Percentiles rank a stretch among this genome's conserved stretches.
These are phyloP conservation scores for Lochmaea crataegi DNA, from an alignment of 2,888 invertebrate species.

Conservation along the genomic window DNA sequence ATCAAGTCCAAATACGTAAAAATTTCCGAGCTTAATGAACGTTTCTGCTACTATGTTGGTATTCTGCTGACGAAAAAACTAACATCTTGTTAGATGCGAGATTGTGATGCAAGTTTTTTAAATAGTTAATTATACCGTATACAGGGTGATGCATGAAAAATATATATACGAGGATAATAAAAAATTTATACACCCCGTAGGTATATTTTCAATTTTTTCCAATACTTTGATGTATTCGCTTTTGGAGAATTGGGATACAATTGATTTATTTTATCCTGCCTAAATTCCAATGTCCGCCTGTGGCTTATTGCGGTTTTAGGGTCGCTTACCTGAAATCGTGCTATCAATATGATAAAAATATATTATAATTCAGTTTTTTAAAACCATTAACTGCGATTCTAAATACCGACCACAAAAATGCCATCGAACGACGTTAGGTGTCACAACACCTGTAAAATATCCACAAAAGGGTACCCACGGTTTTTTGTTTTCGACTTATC, in stretches of 20 bases:
- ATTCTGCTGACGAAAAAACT: conserved; percentile 9
- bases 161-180: too few species aligned
- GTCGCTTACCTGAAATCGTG: too few species aligned
- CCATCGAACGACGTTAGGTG: conserved; percentile 15
- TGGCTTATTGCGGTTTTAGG: too few species aligned
- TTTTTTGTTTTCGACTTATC: neutral
- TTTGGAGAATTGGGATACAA: too few species aligned
- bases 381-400: neutral
- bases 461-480: conserved; percentile 8
- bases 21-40: conserved; percentile 29
- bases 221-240: too few species aligned
- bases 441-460: conserved; percentile 22
- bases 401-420: conserved; percentile 7
- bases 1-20: conserved; percentile 32
- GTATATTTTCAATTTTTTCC: too few species aligned
- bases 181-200: too few species aligned
- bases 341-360: too few species aligned
- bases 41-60: conserved; percentile 10
- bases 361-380: neutral
- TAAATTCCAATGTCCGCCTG: too few species aligned
- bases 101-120: neutral
- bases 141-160: too few species aligned
- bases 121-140: neutral
- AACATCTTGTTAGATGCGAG: neutral
- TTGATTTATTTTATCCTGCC: too few species aligned